Conservation (phyloP, 2,113 vertebrate genomes). For the Calyptommatus sinebrachiatus region DNA sequence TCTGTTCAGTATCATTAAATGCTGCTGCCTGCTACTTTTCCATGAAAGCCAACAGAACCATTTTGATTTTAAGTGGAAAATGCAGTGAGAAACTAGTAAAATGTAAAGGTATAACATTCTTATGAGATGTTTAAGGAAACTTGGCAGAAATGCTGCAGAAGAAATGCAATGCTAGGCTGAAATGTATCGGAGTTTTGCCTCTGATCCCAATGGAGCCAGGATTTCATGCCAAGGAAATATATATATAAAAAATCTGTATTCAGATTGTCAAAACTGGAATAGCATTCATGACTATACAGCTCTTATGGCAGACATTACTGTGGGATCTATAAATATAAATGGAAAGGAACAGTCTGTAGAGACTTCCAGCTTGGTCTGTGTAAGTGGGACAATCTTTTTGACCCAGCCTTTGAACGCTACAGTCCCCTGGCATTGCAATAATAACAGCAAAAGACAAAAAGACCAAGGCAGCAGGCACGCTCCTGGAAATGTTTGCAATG, state of each 20-base stretch:
- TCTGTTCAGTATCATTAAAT: slow-evolving; percentile 19
- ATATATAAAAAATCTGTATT: slow-evolving; percentile 15
- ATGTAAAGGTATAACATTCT: slow-evolving; percentile 9
- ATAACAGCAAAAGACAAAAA: background rate
- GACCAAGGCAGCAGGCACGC: too few species aligned
- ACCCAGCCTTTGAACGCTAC: background rate
- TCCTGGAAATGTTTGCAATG: too few species aligned
- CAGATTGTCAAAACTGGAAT: background rate
- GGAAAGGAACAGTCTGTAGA: slow-evolving; percentile 2
- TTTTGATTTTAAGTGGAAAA: background rate
- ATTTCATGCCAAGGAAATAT: slow-evolving; percentile 14
- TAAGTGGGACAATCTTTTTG: background rate
- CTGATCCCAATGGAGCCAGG: background rate
- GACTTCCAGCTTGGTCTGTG: slow-evolving; percentile 3
- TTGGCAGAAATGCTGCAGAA: slow-evolving; percentile 5
- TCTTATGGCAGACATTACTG: background rate
- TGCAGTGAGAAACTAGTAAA: slow-evolving; percentile 15
- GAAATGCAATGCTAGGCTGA: background rate
- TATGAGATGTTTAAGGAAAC: background rate
- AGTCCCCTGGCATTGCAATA: background rate
- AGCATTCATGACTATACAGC: background rate
- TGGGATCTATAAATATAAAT: background rate
- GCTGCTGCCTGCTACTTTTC: background rate
- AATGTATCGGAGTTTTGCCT: background rate
- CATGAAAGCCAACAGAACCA: slow-evolving; percentile 10